Conservation (phyloP, 2,888 invertebrate species). For the Bombylius major region DNA sequence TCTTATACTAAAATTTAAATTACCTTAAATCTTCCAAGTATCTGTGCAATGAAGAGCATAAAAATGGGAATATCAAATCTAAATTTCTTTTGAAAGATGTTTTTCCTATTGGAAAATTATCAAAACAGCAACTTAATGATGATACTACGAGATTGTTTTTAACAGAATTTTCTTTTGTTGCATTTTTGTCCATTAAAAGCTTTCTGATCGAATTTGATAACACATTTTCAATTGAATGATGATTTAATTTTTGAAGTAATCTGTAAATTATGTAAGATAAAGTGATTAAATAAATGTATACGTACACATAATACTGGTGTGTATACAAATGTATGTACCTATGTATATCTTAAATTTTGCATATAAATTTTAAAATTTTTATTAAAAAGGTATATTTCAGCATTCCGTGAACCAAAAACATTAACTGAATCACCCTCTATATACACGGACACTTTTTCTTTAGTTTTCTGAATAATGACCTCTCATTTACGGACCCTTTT, state of each 20-base stretch:
- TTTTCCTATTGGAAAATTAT: conserved; percentile 30
- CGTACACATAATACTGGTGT: too few relatives aligned
- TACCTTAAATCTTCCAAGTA: conserved; percentile 26
- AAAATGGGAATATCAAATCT: conserved; percentile 20
- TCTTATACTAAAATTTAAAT: background rate
- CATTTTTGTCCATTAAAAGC: background rate
- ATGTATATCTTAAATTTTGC: too few relatives aligned
- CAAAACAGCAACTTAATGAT: conserved; percentile 27
- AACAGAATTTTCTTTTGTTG: background rate
- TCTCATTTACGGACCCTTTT: too few relatives aligned
- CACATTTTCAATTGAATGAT: background rate
- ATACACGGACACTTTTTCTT: too few relatives aligned
- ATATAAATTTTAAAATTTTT: background rate
- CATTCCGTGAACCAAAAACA: too few relatives aligned
- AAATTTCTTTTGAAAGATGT: conserved; percentile 22
- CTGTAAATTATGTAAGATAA: too few relatives aligned
- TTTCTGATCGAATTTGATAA: background rate
- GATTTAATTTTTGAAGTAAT: background rate
- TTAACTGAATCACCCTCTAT: too few relatives aligned
- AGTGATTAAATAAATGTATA: too few relatives aligned
- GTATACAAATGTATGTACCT: too few relatives aligned
- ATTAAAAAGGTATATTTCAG: background rate
- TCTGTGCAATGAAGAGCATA: conserved; percentile 21
- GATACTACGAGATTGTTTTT: conserved; percentile 13
- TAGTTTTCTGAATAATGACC: too few relatives aligned